Percentiles rank a stretch among this genome's conserved stretches.
Evolutionary conservation across 2,888 invertebrate genomes (phyloP).

Genomic region (Tetragonula carbonaria): DNA sequence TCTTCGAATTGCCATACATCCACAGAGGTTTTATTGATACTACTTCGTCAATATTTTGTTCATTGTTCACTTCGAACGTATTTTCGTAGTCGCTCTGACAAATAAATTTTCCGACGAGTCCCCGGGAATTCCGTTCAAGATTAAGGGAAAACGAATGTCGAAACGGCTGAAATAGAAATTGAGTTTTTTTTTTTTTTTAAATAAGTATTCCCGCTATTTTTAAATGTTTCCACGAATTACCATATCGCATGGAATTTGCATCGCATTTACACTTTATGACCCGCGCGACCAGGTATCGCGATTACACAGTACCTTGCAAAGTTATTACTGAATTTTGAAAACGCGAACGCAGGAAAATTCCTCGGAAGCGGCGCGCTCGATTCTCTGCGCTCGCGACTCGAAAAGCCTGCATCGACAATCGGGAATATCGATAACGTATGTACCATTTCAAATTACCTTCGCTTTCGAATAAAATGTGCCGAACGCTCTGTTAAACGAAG

Average conservation of each 20-base stretch:
- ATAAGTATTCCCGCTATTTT: constrained; percentile 64
- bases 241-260: constrained; percentile 65
- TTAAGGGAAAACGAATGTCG: not conserved
- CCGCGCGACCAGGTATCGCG: constrained; percentile 45
- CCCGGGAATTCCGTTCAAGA: too few species aligned
- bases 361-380: not conserved
- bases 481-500: not conserved
- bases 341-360: constrained; percentile 7
- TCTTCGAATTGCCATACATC: not conserved
- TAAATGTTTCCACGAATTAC: constrained; percentile 65
- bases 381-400: not conserved
- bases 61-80: not conserved
- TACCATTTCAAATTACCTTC: not conserved
- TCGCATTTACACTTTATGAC: constrained; percentile 66
- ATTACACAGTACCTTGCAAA: constrained; percentile 52
- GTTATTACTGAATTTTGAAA: constrained; percentile 62
- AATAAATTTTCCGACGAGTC: not conserved
- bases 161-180: constrained; percentile 48
- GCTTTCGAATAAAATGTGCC: not conserved
- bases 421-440: not conserved
- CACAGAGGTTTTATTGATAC: not conserved
- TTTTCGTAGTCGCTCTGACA: too few species aligned
- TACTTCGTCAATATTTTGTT: not conserved
- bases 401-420: not conserved
- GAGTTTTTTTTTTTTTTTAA: constrained; percentile 39